phyloP scores from a whole-genome alignment of 2,888 invertebrate genomes.

The Tachina grossa region DNA sequence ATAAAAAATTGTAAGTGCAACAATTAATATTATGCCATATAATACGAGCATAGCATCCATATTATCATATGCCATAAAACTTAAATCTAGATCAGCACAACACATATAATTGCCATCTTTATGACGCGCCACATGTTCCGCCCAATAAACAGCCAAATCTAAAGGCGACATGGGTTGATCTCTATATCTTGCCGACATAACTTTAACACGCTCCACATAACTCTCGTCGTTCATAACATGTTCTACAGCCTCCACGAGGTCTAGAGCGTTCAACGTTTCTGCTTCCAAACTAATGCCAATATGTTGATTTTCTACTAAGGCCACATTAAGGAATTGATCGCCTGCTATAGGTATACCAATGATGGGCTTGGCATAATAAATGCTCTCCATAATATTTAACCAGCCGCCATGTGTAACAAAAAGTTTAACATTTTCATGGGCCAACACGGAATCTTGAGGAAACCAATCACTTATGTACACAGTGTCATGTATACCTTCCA shows the following conservation, averaged over 20 bases:
- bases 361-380: slow-evolving; percentile 83
- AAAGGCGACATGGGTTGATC: slow-evolving; percentile 79
- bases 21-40: background rate
- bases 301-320: slow-evolving; percentile 81
- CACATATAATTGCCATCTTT: slow-evolving; percentile 80
- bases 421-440: slow-evolving; percentile 83
- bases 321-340: slow-evolving; percentile 84
- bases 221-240: slow-evolving; percentile 73
- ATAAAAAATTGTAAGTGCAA: background rate
- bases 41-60: background rate
- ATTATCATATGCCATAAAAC: slow-evolving; percentile 73
- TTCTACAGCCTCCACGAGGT: slow-evolving; percentile 74
- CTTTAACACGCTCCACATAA: slow-evolving; percentile 72
- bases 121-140: slow-evolving; percentile 79
- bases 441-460: slow-evolving; percentile 83
- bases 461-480: slow-evolving; percentile 82
- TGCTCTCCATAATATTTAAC: slow-evolving; percentile 83
- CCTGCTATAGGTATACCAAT: slow-evolving; percentile 84
- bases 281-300: slow-evolving; percentile 81
- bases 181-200: slow-evolving; percentile 76
- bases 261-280: slow-evolving; percentile 77
- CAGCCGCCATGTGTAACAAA: slow-evolving; percentile 84
- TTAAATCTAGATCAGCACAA: slow-evolving; percentile 78
- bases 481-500: slow-evolving; percentile 79
- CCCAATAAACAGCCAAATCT: slow-evolving; percentile 81